Evolutionary conservation across 2,113 vertebrate species (phyloP), one percentile per base, ranked within the genome.

Genomic region (Clarias magur): DNA sequence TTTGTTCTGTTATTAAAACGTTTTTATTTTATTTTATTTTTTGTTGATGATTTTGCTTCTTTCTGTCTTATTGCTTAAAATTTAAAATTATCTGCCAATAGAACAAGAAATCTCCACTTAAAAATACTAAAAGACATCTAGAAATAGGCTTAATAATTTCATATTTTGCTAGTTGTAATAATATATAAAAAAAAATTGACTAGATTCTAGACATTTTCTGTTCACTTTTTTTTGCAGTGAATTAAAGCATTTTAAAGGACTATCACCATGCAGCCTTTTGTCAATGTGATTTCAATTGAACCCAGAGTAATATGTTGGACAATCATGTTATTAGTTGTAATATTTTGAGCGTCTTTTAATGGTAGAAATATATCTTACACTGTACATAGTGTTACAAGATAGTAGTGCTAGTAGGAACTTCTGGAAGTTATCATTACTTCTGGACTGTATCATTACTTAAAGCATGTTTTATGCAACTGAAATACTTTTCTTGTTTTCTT

Each of bases 401-500:
- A 21, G 21, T 23, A 21, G 3, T 42, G 34, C 70, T 42, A 42
- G 9, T 70, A 73, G 34, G 1, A 73, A 19, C 2, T 42, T 73
- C 34, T 38, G 19, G 19, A 73, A 42, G 2, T 38, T 73, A n/a
- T n/a, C n/a, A n/a, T n/a, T n/a, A n/a, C 67, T 56, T 70, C 57
- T 30, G 10, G 5, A 42, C 56, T 34, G 30, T 67, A n/a, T 30
- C 23, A 60, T 60, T 16, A 85, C 19, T 59, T 12, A 73, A 72
- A 42, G n/a, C 4, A 16, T 73, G 8, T 53, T 68, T 30, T 27
- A 27, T 62, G 42, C 78, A 48, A 62, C 5, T 63, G 23, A 42
- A 27, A 62, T 16, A 80, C 16, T 21, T 80, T 80, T 38, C 3
- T 90, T 90, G 91, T 89, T 82, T 85, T 88, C 13, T 87, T 88